phyloP scores from a whole-genome alignment of 2,797 vertebrate species.

The Oreochromis grahami region DNA sequence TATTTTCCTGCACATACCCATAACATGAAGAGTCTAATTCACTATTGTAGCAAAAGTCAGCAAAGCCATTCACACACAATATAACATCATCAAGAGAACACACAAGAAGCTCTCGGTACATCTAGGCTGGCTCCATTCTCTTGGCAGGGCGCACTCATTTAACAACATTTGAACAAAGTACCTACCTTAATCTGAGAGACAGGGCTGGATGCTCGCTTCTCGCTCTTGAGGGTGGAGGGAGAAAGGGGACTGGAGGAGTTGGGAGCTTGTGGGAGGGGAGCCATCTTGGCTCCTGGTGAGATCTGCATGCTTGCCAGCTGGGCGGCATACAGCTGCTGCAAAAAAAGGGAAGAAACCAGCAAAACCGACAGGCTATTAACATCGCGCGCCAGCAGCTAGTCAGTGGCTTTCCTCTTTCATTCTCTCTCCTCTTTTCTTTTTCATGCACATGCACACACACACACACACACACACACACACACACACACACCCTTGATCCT shows the following conservation, averaged over 20 bases:
- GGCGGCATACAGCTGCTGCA: constrained; percentile 93
- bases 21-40: background rate
- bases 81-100: background rate
- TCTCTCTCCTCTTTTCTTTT: constrained; percentile 18
- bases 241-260: constrained; percentile 86
- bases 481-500: background rate
- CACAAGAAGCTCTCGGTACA: background rate
- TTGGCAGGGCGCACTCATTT: background rate
- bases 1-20: background rate
- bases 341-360: constrained; percentile 51
- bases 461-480: background rate
- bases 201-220: constrained; percentile 90
- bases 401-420: constrained; percentile 49
- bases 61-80: background rate
- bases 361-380: constrained; percentile 51
- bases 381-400: constrained; percentile 41
- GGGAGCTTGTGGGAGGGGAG: constrained; percentile 84
- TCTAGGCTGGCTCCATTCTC: background rate
- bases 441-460: background rate
- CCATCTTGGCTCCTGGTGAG: constrained; percentile 93
- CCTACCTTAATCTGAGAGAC: constrained; percentile 88
- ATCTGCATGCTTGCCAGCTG: constrained; percentile 96
- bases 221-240: constrained; percentile 87
- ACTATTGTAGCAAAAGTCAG: background rate
- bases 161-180: background rate